These are phyloP conservation scores for Bergia puertoricense DNA, from an alignment of 92 coral and sea anemone species.

Conservation along the genomic window DNA sequence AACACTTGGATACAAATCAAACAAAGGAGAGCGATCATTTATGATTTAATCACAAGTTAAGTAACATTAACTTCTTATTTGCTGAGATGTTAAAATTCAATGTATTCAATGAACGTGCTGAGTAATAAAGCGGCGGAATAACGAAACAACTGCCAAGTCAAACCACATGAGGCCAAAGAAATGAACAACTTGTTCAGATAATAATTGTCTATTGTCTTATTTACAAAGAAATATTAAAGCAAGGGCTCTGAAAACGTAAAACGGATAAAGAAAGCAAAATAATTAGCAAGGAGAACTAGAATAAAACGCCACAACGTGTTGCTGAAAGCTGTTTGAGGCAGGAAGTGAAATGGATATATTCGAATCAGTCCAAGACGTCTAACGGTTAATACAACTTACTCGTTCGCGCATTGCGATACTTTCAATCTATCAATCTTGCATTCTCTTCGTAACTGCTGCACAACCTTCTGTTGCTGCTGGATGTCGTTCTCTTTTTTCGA, in stretches of 20 bases:
- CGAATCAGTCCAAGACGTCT: not conserved
- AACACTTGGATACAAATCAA: slow-evolving; percentile 3
- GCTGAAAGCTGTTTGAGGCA: not conserved
- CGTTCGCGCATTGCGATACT: slow-evolving; percentile 65
- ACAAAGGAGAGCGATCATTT: not conserved
- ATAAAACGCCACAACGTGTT: not conserved
- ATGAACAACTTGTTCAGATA: not conserved
- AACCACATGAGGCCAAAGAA: not conserved
- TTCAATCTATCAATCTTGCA: slow-evolving; percentile 58
- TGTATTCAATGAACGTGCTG: not conserved
- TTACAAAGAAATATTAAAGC: not conserved
- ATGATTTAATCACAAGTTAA: slow-evolving; percentile 14
- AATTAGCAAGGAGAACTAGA: not conserved
- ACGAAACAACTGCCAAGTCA: not conserved
- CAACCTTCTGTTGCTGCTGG: slow-evolving; percentile 57
- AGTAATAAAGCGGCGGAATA: too few relatives aligned
- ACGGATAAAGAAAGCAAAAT: not conserved
- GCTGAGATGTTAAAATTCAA: not conserved
- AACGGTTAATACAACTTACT: slow-evolving; percentile 49
- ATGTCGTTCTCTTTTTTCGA: slow-evolving; percentile 62
- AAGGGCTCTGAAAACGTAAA: not conserved
- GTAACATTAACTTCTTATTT: not conserved
- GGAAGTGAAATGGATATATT: slow-evolving; percentile 10
- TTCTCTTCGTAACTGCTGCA: slow-evolving; percentile 64
- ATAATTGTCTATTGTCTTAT: slow-evolving; percentile 13